Base-by-base conservation (phyloP, 2,113 vertebrate species). In the Perca flavescens region DNA sequence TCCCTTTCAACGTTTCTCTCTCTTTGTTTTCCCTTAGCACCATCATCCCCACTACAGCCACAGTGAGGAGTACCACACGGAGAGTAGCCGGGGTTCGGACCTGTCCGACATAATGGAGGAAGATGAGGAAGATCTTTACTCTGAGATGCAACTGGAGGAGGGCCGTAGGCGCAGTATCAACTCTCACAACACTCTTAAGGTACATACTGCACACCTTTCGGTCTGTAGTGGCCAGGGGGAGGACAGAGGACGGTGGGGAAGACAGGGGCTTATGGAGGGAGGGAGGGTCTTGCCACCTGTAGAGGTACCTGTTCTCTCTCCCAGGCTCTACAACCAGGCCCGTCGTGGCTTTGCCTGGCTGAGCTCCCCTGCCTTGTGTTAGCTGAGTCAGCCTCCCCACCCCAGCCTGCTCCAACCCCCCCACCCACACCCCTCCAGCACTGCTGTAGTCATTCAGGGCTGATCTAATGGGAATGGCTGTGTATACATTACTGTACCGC, bases 71-170 rank as follows among this genome's bases (percentile, higher is more conserved):
- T 98, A 99, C 88, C 96, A 97, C 58, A 98, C 98, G 0, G 98
- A 99, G 94, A 99, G 98, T 94, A 99, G 98, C 92, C 95, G 98
- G 2, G 98, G 98, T 0, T 99, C 98, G 0, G 98, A 99, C 93
- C 92, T 99, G 65, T 99, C 98, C 0, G 98, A 99, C 94, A 99
- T 99, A 68, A 96, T 99, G 97, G 98, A 99, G 91, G 98, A 99
- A 87, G 98, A 99, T 0, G 98, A 99, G 94, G 98, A 99, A 68
- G 98, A 99, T 74, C 96, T 99, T 0, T 99, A 96, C 93, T 98
- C 97, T 0, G 98, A 99, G 92, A 99, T 99, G 97, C 98, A 99
- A 84, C 93, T 98, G 93, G 98, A 99, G 88, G 98, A 98, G 16
- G 97, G 96, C 19, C 93, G 98, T 54, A 93, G 97, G 14, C 94